A percentile compares a stretch with the other conserved stretches of the same genome.
Conservation (phyloP, 2,888 invertebrate species). For the Emmelina monodactyla region DNA sequence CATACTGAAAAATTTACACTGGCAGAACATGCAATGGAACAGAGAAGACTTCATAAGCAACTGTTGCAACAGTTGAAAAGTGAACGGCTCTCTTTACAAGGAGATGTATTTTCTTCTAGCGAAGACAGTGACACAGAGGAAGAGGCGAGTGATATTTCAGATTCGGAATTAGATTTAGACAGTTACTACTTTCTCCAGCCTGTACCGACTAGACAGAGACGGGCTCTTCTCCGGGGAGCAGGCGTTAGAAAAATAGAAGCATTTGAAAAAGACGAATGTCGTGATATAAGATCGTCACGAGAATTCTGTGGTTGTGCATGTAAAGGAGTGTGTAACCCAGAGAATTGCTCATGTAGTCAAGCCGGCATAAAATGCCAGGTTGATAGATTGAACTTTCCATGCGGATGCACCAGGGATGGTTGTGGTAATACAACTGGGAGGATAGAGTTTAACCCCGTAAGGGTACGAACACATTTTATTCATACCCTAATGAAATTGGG, state of each 20-base stretch:
- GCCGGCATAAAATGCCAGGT: constrained; percentile 98
- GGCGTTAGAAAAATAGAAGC: constrained; percentile 94
- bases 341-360: constrained; percentile 92
- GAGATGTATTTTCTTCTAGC: constrained; percentile 72
- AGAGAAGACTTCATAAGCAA: constrained; percentile 85
- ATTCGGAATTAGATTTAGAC: constrained; percentile 87
- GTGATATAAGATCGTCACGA: constrained; percentile 88
- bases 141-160: constrained; percentile 80
- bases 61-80: constrained; percentile 76
- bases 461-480: constrained; percentile 96
- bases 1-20: constrained; percentile 82
- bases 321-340: constrained; percentile 93
- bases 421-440: constrained; percentile 93
- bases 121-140: constrained; percentile 88
- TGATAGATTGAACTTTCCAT: constrained; percentile 94
- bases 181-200: constrained; percentile 92
- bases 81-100: constrained; percentile 68
- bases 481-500: constrained; percentile 95
- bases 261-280: constrained; percentile 92
- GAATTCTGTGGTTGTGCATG: constrained; percentile 95
- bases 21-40: constrained; percentile 88
- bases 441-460: constrained; percentile 94
- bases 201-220: constrained; percentile 88
- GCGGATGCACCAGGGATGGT: constrained; percentile 93
- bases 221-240: constrained; percentile 87